phyloP scores from a whole-genome alignment of 2,113 vertebrate species.

The Smithornis capensis region DNA sequence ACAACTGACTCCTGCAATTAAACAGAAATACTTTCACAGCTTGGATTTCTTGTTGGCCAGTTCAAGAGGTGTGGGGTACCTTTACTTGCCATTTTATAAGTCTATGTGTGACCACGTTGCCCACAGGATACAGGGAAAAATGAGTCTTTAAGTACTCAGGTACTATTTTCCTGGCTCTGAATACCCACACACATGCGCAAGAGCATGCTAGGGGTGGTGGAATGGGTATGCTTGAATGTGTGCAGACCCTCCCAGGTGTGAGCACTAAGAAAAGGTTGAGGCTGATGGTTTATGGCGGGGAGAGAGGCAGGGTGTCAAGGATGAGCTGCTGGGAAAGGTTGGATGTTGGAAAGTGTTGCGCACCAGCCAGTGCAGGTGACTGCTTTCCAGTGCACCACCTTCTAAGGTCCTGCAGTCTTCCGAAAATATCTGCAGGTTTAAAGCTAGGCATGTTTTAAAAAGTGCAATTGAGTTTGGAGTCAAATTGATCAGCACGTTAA shows the following conservation, averaged over 20 bases:
- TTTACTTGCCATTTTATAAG: background rate
- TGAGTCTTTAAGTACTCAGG: background rate
- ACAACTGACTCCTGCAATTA: background rate
- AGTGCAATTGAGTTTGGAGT: background rate
- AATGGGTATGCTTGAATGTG: background rate
- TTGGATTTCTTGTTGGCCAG: background rate
- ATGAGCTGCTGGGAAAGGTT: background rate
- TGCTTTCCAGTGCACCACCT: background rate
- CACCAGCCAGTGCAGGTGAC: background rate
- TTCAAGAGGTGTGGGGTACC: background rate
- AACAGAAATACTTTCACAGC: background rate
- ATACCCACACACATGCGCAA: rapidly evolving
- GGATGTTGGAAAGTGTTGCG: background rate
- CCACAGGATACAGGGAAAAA: rapidly evolving
- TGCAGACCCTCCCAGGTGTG: background rate
- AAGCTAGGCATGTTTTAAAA: background rate
- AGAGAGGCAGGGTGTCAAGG: background rate
- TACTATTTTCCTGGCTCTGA: background rate
- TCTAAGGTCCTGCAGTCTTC: background rate
- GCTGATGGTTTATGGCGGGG: background rate
- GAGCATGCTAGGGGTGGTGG: too few relatives aligned
- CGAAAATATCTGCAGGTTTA: background rate
- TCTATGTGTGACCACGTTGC: background rate
- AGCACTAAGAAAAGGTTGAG: background rate
- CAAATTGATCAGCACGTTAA: background rate